These are phyloP conservation scores for Corynorhinus townsendii DNA, from an alignment of 2,113 vertebrate genomes.

Conservation along the genomic window DNA sequence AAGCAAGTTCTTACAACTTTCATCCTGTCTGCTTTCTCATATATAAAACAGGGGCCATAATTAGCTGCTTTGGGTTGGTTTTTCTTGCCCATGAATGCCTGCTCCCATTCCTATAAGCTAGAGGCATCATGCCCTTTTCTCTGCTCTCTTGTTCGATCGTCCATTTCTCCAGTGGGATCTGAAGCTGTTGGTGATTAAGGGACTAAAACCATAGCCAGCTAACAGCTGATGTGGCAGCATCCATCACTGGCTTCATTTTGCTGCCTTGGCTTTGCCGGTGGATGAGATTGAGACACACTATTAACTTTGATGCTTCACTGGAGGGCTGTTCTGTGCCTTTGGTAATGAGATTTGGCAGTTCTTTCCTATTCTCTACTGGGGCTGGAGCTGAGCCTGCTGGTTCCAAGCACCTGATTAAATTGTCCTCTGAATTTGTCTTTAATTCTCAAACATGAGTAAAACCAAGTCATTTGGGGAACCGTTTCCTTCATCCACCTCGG, in stretches of 20 bases:
- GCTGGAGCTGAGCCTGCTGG: conserved; percentile 38
- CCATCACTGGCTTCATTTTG: conserved; percentile 30
- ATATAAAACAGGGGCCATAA: background rate
- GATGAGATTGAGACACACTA: conserved; percentile 41
- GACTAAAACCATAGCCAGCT: background rate
- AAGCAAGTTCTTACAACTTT: background rate
- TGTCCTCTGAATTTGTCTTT: conserved; percentile 63
- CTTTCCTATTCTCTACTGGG: conserved; percentile 15
- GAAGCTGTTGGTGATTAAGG: background rate
- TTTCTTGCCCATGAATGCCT: background rate
- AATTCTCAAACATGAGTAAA: conserved; percentile 54
- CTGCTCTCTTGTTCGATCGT: background rate
- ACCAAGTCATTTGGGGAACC: conserved; percentile 23
- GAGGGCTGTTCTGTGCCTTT: conserved; percentile 34
- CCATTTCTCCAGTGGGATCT: background rate
- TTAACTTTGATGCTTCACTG: conserved; percentile 60
- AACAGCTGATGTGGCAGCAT: conserved; percentile 25
- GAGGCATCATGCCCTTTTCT: background rate
- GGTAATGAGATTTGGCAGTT: conserved; percentile 59
- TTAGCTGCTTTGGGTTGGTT: background rate
- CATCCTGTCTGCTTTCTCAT: background rate
- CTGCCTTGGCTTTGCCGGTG: conserved; percentile 3
- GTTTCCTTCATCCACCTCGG: conserved; percentile 33
- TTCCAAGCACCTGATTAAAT: conserved; percentile 59
- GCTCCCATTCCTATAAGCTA: background rate